Base-by-base conservation (phyloP, 1,140 invertebrate genomes). In the Brachionus rubens region DNA sequence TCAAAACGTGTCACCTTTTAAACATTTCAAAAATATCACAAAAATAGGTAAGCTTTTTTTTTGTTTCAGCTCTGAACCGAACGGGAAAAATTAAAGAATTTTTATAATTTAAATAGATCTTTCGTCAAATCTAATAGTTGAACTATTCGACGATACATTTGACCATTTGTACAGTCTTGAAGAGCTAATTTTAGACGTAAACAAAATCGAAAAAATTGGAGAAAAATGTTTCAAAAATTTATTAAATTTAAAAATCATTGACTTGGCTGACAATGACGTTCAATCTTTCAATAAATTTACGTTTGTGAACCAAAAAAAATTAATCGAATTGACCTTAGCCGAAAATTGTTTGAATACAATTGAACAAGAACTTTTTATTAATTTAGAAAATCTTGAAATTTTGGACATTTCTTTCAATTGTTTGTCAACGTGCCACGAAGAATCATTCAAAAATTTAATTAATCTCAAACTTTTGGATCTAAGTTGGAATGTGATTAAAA, bases 391-490 rank as follows among this genome's bases (percentile, higher is more conserved):
- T 43, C 24, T 65, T 3, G 3, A 43, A 4, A 6, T 16, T 0
- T 65, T 65, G n/a, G 59, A 65, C 12, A 10, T 65, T 12, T 41
- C 59, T 7, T 24, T 65, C 43, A 43, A 43, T 43, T 43, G 7
- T 14, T 41, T 65, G 9, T 12, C 4, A 30, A 14, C 41, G 12
- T 43, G 41, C 10, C 7, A 65, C 7, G 40, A 65, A 46, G 12
- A 10, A 24, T 10, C 36, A 30, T 43, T 65, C 24, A 41, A 43
- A 41, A 21, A 65, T 43, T 65, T 65, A 14, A 65, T 7, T 0
- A 65, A 65, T 43, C 28, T 65, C 19, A 21, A 65, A 65, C 5
- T 19, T 65, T 26, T 65, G 10, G 16, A 65, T 43, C 12, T 65
- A 43, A 28, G 40, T 28, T 65, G 59, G 59, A 65, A 65, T 41